Evolutionary conservation across 2,888 invertebrate genomes (phyloP), one percentile per base, ranked within the genome.

Genomic region (Ophioninae sp.): DNA sequence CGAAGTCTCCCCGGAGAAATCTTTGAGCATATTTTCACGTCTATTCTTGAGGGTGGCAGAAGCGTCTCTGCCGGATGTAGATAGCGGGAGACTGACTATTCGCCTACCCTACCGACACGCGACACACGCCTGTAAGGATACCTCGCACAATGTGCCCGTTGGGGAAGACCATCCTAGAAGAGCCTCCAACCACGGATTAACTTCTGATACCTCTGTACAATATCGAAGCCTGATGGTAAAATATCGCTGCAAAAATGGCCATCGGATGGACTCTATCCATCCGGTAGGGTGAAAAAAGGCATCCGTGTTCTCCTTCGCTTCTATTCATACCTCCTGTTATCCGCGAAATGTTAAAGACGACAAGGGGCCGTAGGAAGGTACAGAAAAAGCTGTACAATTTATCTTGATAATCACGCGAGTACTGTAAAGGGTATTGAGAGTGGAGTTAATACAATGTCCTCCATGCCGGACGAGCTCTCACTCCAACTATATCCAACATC

Each of bases 11-110:
- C 91, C 86, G 86, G 92, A 93, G 92, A 92, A 92, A 92, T 92
- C 90, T 91, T 89, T 86, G 87, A 91, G 88, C 90, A 91, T 92
- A 92, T 92, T 91, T 92, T 91, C 90, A 90, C 89, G 91, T 91
- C 92, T 90, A 88, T 88, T 89, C 82, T 85, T 85, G 82, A 85
- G 79, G 86, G 88, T 87, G 59, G 83, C 39, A 59, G 61, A 76
- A 80, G 87, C 88, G 90, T 89, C 90, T 91, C 91, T 91, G 92
- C 92, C 93, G 92, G 93, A 93, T 93, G 92, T 91, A 93, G 93
- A 93, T 92, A 93, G 92, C 90, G 86, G 77, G 59, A 69, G 56
- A 73, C 82, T 79, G 84, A 73, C 84, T 79, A 78, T 70, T 56
- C 73, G 6, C 68, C 79, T 57, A 57, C 21, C 21, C 20, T 70